Evolutionary conservation across 2,888 invertebrate genomes (phyloP).

Genomic region (Eilema caniola): DNA sequence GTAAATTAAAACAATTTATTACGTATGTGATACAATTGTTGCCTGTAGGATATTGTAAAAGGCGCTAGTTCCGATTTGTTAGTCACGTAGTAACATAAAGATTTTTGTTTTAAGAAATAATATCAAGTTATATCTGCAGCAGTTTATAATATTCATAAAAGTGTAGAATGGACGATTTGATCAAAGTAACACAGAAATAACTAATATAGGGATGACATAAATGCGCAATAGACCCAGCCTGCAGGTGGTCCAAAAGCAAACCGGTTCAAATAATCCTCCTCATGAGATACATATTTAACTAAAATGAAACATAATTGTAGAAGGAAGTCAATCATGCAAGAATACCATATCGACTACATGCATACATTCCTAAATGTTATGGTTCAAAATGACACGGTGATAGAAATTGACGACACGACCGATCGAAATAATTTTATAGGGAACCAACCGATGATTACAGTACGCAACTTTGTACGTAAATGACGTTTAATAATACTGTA

Average conservation of each 20-base stretch:
- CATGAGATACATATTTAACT: slow-evolving; percentile 1
- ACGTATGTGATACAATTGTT: not conserved
- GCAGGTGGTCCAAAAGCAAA: not conserved
- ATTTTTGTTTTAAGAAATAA: not conserved
- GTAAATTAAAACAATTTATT: too few relatives aligned
- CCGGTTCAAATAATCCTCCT: not conserved
- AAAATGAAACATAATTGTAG: slow-evolving; percentile 9
- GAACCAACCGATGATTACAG: slow-evolving; percentile 61
- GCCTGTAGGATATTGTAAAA: not conserved
- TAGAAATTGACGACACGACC: slow-evolving; percentile 56
- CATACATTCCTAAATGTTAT: slow-evolving; percentile 5
- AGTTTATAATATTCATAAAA: not conserved
- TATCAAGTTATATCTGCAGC: too few relatives aligned
- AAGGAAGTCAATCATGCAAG: not conserved
- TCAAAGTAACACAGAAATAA: not conserved
- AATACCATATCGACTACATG: not conserved
- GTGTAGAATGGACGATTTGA: not conserved
- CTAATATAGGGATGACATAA: not conserved
- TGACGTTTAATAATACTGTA: slow-evolving; percentile 65
- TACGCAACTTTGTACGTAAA: slow-evolving; percentile 59
- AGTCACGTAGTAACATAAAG: too few relatives aligned
- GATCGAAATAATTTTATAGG: slow-evolving; percentile 60
- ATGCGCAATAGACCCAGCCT: not conserved
- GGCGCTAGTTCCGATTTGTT: too few relatives aligned
- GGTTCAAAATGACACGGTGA: slow-evolving; percentile 57